These are phyloP conservation scores for Megaceryle torquata DNA, from an alignment of 2,113 vertebrate genomes.

Conservation along the genomic window DNA sequence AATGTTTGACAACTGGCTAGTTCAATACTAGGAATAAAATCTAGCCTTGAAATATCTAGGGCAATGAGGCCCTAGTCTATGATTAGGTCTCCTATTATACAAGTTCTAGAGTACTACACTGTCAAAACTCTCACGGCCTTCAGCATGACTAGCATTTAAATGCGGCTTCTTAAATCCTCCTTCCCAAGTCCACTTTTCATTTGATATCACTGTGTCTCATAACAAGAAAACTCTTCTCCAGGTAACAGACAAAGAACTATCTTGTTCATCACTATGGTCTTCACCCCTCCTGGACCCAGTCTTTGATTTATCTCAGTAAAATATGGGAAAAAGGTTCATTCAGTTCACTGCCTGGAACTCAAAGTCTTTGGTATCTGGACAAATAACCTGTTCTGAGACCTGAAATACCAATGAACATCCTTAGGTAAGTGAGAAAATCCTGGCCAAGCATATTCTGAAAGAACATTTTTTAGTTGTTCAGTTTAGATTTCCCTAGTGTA, in stretches of 20 bases:
- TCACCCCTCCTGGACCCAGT: background rate
- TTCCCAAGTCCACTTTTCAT: background rate
- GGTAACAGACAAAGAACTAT: background rate
- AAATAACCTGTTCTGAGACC: background rate
- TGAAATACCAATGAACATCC: background rate
- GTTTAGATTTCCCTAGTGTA: background rate
- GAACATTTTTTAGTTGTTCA: background rate
- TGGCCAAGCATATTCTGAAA: background rate
- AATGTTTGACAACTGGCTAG: background rate
- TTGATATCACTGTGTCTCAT: background rate
- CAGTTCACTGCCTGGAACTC: background rate
- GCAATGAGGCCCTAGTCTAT: background rate
- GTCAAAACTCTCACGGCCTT: background rate
- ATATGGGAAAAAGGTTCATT: background rate
- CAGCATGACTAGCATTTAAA: background rate
- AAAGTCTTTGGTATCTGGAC: background rate
- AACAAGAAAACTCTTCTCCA: background rate
- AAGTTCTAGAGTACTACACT: background rate
- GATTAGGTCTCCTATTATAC: background rate
- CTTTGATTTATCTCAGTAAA: background rate
- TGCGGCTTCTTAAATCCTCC: background rate
- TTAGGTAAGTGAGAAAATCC: background rate
- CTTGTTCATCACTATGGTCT: background rate
- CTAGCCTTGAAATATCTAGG: background rate
- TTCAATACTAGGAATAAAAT: background rate